Evolutionary conservation across 2,113 vertebrate species (phyloP).

Genomic region (Canis aureus): DNA sequence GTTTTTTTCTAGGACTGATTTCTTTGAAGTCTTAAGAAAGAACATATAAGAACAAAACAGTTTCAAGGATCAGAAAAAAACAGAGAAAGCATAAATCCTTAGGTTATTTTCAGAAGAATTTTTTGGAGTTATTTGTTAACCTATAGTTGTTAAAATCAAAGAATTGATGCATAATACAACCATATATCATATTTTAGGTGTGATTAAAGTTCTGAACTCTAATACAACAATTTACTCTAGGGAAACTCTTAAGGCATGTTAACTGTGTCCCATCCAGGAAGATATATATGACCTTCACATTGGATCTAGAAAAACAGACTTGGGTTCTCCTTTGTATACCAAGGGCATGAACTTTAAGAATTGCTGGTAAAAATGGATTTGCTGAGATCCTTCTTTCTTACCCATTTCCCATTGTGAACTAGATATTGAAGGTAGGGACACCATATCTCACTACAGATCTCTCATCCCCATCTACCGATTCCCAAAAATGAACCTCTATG

Average conservation of each 20-base stretch:
- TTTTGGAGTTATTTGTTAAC: background rate
- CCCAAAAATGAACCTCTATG: background rate
- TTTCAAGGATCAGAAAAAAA: conserved; percentile 39
- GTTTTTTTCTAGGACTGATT: background rate
- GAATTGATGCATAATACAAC: background rate
- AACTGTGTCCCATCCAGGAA: background rate
- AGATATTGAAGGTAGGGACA: background rate
- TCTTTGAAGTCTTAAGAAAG: background rate
- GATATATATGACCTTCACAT: background rate
- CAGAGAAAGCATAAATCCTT: background rate
- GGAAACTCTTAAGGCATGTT: background rate
- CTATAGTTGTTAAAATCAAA: conserved; percentile 10
- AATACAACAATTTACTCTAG: background rate
- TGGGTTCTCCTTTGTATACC: background rate
- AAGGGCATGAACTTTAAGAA: background rate
- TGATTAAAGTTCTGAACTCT: conserved; percentile 6
- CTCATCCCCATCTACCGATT: background rate
- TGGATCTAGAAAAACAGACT: background rate
- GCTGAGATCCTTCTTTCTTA: background rate
- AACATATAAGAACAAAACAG: background rate
- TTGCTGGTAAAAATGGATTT: background rate
- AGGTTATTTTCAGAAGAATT: background rate
- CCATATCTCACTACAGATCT: background rate
- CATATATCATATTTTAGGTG: background rate
- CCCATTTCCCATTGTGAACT: background rate